phyloP scores from a whole-genome alignment of 2,797 vertebrate genomes.

The Orestias chungarensis region DNA sequence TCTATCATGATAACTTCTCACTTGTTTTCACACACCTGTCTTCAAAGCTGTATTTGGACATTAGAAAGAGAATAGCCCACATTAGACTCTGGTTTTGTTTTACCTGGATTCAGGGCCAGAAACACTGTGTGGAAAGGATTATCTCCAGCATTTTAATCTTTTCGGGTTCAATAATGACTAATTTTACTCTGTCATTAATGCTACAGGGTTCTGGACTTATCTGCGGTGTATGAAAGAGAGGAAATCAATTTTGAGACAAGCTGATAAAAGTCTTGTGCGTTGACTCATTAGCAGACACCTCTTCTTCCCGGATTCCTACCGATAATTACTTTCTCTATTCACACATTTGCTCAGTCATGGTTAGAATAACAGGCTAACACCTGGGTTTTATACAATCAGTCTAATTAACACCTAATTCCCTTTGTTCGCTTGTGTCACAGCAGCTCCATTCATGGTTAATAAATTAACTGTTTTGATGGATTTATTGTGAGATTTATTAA shows the following conservation, averaged over 20 bases:
- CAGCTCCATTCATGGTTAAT: neutral
- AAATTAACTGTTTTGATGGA: neutral
- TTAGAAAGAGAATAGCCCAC: neutral
- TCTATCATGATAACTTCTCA: neutral
- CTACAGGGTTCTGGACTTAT: neutral
- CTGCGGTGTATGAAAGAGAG: neutral
- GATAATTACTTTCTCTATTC: constrained; percentile 3
- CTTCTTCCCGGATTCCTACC: neutral
- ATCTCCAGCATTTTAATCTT: neutral
- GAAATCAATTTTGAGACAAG: neutral
- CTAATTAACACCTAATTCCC: neutral
- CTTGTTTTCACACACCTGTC: neutral
- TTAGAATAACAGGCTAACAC: neutral
- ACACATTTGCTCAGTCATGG: neutral
- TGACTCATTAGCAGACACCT: neutral
- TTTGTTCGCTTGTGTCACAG: neutral
- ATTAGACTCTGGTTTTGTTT: neutral
- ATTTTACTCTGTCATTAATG: neutral
- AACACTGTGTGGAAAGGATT: neutral
- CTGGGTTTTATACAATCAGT: neutral
- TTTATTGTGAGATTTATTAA: neutral
- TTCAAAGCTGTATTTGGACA: neutral
- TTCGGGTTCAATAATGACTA: constrained; percentile 1
- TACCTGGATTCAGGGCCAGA: neutral
- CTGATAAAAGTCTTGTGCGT: neutral